Evolutionary conservation across 2,797 vertebrate species (phyloP).

Genomic region (Pelochelys cantorii): DNA sequence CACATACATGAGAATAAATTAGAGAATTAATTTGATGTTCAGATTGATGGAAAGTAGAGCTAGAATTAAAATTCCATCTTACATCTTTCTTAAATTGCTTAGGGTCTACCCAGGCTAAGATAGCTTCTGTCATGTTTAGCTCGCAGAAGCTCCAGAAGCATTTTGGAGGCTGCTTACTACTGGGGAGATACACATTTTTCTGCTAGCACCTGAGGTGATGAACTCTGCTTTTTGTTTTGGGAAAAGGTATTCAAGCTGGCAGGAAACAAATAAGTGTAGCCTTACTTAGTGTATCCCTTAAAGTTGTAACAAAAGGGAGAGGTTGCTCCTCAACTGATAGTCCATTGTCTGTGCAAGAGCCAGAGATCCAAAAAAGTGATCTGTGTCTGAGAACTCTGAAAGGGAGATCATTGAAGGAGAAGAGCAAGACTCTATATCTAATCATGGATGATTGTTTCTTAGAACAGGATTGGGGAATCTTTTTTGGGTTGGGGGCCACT

Average conservation of each 20-base stretch:
- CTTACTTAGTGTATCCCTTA: slow-evolving; percentile 25
- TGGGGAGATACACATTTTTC: slow-evolving; percentile 40
- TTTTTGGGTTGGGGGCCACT: no score
- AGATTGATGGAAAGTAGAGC: slow-evolving; percentile 13
- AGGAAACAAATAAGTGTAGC: slow-evolving; percentile 30
- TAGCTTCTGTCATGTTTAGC: slow-evolving; percentile 45
- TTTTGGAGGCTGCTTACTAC: slow-evolving; percentile 36
- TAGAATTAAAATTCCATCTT: slow-evolving; percentile 43
- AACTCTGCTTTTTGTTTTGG: slow-evolving; percentile 33
- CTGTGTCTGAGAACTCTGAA: fast-evolving
- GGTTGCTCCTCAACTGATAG: slow-evolving; percentile 7
- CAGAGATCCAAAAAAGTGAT: slow-evolving; percentile 15
- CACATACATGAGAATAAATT: slow-evolving; percentile 20
- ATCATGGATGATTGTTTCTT: not conserved
- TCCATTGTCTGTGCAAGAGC: slow-evolving; percentile 2
- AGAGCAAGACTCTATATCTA: not conserved
- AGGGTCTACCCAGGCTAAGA: slow-evolving; percentile 24
- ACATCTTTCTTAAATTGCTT: slow-evolving; percentile 59
- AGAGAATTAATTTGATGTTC: slow-evolving; percentile 56
- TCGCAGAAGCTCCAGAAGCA: slow-evolving; percentile 52
- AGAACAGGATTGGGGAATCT: no score
- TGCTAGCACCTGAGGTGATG: slow-evolving; percentile 57
- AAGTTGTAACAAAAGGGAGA: slow-evolving; percentile 20
- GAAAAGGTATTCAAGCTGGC: slow-evolving; percentile 42
- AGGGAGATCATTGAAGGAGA: not conserved